Conservation (phyloP, 2,113 vertebrate species). For the Triplophysa dalaica region DNA sequence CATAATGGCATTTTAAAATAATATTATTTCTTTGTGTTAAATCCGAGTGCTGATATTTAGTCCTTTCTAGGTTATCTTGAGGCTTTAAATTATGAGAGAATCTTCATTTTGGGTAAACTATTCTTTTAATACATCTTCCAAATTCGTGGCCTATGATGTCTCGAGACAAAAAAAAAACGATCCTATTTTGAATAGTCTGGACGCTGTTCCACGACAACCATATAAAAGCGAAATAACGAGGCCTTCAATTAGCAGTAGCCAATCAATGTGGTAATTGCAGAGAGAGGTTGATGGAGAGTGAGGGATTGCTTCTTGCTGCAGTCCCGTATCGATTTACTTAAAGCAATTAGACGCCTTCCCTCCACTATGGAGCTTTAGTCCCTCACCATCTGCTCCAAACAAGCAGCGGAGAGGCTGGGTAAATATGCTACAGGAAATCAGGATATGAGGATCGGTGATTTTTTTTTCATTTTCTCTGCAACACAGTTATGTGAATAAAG, state of each 20-base stretch:
- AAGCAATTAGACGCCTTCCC: slow-evolving; percentile 74
- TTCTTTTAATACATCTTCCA: neutral
- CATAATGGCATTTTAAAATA: too few relatives aligned
- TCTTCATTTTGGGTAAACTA: too few relatives aligned
- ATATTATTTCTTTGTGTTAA: too few relatives aligned
- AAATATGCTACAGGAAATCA: slow-evolving; percentile 44
- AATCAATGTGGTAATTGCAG: slow-evolving; percentile 75
- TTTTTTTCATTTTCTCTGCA: slow-evolving; percentile 30
- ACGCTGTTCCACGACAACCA: slow-evolving; percentile 50
- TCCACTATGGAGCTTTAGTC: slow-evolving; percentile 64
- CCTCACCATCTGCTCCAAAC: slow-evolving; percentile 69
- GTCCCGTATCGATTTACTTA: slow-evolving; percentile 72
- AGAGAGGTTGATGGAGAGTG: slow-evolving; percentile 63
- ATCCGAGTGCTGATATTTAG: too few relatives aligned
- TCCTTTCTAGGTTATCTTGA: too few relatives aligned
- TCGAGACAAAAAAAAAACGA: neutral
- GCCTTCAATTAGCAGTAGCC: slow-evolving; percentile 67
- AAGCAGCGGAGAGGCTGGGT: slow-evolving; percentile 44
- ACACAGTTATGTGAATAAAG: slow-evolving; percentile 27
- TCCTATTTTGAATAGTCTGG: slow-evolving; percentile 30
- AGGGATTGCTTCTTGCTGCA: slow-evolving; percentile 60
- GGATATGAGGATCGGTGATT: slow-evolving; percentile 40
- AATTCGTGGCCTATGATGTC: neutral
- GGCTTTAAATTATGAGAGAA: too few relatives aligned
- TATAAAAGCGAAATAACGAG: slow-evolving; percentile 64